Evolutionary conservation across 2,888 invertebrate genomes (phyloP).

Genomic region (Suillia variegata): DNA sequence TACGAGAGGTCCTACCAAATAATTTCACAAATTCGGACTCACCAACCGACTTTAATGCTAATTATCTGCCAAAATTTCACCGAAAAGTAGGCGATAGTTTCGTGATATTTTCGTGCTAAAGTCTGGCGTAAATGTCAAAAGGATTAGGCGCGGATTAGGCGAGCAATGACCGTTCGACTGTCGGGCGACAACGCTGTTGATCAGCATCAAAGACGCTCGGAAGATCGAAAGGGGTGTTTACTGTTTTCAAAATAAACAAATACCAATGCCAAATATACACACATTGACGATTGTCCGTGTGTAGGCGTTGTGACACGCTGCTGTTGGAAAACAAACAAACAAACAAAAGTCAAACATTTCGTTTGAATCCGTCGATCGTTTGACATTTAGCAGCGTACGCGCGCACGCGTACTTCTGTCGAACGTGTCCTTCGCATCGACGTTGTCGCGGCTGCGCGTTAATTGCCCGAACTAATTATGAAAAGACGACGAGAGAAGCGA

Average conservation of each 20-base stretch:
- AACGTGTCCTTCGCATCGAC: too few relatives aligned
- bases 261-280: too few relatives aligned
- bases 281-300: conserved; percentile 23
- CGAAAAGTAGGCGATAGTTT: not conserved
- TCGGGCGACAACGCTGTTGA: too few relatives aligned
- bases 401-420: conserved; percentile 34
- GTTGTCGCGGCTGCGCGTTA: conserved; percentile 46
- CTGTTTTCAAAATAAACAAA: conserved; percentile 53
- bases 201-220: too few relatives aligned
- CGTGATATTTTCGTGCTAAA: not conserved
- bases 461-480: conserved; percentile 53
- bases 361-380: not conserved
- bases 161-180: not conserved
- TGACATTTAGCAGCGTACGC: not conserved
- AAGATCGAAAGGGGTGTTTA: conserved; percentile 45
- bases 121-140: not conserved
- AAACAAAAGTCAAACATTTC: too few relatives aligned
- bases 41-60: not conserved
- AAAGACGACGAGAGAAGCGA: too few relatives aligned
- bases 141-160: not conserved
- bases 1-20: too few relatives aligned
- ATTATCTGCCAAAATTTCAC: not conserved
- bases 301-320: too few relatives aligned
- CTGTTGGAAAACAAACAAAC: too few relatives aligned
- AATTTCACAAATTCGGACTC: too few relatives aligned